Conservation (phyloP, 2,797 vertebrate genomes). For the Typhlichthys eigenmanni region DNA sequence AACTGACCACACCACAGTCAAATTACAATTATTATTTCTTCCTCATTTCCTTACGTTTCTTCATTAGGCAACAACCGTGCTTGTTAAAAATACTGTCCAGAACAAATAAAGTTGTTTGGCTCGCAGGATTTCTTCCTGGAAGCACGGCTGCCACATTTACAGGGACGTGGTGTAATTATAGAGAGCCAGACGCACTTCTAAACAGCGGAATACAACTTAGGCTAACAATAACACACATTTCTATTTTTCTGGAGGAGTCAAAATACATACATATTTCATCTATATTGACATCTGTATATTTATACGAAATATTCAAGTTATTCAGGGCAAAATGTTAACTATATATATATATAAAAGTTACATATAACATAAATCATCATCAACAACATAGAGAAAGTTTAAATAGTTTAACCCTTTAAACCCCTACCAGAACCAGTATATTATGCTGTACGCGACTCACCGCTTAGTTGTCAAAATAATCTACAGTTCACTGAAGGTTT, state of each 20-base stretch:
- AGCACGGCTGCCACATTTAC: neutral
- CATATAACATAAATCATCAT: neutral
- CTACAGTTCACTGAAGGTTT: conserved; percentile 2
- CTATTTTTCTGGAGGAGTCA: too few species aligned
- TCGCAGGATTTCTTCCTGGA: conserved; percentile 1
- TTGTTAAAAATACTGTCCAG: neutral
- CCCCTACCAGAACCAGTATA: neutral
- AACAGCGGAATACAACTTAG: too few species aligned
- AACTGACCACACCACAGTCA: neutral
- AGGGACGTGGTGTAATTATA: too few species aligned
- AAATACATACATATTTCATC: too few species aligned
- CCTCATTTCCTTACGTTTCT: neutral
- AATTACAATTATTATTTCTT: conserved; percentile 1
- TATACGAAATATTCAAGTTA: too few species aligned
- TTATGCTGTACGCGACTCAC: conserved; percentile 34
- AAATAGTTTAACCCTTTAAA: neutral
- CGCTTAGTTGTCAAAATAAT: conserved; percentile 34
- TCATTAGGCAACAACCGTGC: neutral
- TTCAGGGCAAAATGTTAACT: too few species aligned
- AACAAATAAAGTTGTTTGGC: conserved; percentile 5
- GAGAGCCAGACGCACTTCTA: too few species aligned
- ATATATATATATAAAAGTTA: neutral
- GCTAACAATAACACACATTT: too few species aligned
- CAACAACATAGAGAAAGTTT: neutral
- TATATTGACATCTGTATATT: too few species aligned